phyloP scores from a whole-genome alignment of 2,888 invertebrate genomes.

The Mythimna vitellina region DNA sequence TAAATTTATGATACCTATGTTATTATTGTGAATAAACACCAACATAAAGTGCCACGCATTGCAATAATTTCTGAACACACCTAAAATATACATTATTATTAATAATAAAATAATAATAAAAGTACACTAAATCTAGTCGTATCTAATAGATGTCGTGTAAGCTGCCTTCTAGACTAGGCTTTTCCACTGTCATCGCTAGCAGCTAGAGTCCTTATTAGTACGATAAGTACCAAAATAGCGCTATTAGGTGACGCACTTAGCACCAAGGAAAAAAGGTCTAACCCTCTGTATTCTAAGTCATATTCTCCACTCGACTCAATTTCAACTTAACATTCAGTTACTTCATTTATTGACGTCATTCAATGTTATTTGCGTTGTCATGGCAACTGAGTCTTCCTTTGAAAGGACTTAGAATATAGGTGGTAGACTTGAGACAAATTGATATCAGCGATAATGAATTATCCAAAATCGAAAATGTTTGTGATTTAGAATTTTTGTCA shows the following conservation, averaged over 20 bases:
- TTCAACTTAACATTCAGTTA: not conserved
- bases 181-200: constrained; percentile 59
- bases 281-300: not conserved
- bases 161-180: constrained; percentile 63
- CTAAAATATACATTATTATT: constrained; percentile 3
- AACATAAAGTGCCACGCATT: constrained; percentile 15
- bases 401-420: not conserved
- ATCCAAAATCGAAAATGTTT: not conserved
- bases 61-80: constrained; percentile 29
- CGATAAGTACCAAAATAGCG: constrained; percentile 48
- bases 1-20: not conserved
- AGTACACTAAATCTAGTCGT: constrained; percentile 65
- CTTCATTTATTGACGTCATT: not conserved
- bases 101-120: constrained; percentile 10
- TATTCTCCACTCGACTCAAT: not conserved
- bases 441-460: not conserved
- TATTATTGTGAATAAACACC: not conserved
- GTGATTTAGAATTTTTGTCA: no score
- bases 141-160: constrained; percentile 43
- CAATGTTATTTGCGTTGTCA: not conserved
- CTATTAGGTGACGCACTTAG: constrained; percentile 27
- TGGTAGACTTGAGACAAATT: not conserved
- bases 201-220: constrained; percentile 51
- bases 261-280: no score
- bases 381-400: not conserved